Percentiles rank a stretch among this genome's conserved stretches.
Conservation (phyloP, 2,888 invertebrate species). For the Ernsta delagoae region DNA sequence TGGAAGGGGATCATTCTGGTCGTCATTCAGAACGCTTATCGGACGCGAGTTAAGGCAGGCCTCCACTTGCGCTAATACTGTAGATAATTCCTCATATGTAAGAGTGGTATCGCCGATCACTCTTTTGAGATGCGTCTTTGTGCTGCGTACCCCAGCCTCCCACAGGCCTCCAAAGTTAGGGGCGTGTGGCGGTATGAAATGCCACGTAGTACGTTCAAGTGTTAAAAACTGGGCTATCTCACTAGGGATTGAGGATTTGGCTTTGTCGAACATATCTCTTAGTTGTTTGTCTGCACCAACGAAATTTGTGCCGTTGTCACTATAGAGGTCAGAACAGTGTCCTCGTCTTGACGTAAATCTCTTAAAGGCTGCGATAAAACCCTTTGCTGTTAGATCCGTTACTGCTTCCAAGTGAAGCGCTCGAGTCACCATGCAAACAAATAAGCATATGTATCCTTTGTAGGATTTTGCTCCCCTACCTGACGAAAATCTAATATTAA, state of each 20-base stretch:
- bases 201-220: background rate
- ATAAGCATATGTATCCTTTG: conserved; percentile 1
- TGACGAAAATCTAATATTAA: background rate
- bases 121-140: too few species aligned
- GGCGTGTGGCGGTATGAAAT: background rate
- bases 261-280: background rate
- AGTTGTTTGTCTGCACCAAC: background rate
- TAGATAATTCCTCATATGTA: too few species aligned
- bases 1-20: too few species aligned
- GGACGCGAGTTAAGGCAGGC: too few species aligned
- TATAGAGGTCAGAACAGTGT: background rate
- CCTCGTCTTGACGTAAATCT: background rate
- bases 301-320: conserved; percentile 3
- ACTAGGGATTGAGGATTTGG: background rate
- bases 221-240: background rate
- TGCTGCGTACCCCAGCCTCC: background rate
- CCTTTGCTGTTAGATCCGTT: background rate
- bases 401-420: background rate
- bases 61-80: too few species aligned
- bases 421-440: conserved; percentile 2
- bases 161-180: background rate
- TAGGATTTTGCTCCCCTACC: conserved; percentile 23
- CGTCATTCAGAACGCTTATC: too few species aligned
- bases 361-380: background rate
- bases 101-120: too few species aligned